Base-by-base conservation (phyloP, 1,140 invertebrate genomes). In the Scaptomyza pallida region DNA sequence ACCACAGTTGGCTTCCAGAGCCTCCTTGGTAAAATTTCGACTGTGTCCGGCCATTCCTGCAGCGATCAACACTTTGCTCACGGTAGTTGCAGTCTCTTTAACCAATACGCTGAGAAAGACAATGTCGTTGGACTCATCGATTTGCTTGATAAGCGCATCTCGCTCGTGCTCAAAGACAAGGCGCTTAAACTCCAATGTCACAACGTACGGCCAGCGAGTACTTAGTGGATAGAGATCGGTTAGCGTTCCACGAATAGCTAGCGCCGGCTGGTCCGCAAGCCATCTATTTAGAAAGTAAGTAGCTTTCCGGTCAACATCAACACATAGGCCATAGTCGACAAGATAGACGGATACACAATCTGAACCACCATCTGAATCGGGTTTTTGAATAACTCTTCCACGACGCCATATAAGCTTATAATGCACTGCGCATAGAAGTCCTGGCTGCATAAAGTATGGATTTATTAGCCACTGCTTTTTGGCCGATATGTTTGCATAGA, bases 171-270 rank as follows among this genome's bases (percentile, higher is more conserved):
- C 1, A 0, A 4, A 0, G 1, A 65, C 35, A 1, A 47, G 1
- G 0, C 19, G 17, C n/a, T 21, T 19, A 12, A 81, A 77, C 1
- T 41, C 12, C 0, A 0, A 1, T n/a, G 41, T 65, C 1, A 26
- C 45, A 0, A 37, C 33, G 2, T 5, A 2, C 0, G 74, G 9
- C 74, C 78, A 81, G 26, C 77, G 74, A 0, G 48, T 2, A 1
- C 19, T 70, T 19, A 78, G 1, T 0, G 78, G 78, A 74, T 62
- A 59, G 0, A 81, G 23, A 17, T 70, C 56, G 0, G 78, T 62
- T 0, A 82, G 13, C 0, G 78, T 57, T 0, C 78, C 78, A 0
- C 78, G 74, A 0, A 37, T 10, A 0, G 45, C 63, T 3, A 82
- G 12, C 0, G 47, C 33, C n/a, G 74, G 69, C 0, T 2, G 1